Base-by-base conservation (phyloP, 1,140 invertebrate genomes). In the Akabosia matsudoensis region DNA sequence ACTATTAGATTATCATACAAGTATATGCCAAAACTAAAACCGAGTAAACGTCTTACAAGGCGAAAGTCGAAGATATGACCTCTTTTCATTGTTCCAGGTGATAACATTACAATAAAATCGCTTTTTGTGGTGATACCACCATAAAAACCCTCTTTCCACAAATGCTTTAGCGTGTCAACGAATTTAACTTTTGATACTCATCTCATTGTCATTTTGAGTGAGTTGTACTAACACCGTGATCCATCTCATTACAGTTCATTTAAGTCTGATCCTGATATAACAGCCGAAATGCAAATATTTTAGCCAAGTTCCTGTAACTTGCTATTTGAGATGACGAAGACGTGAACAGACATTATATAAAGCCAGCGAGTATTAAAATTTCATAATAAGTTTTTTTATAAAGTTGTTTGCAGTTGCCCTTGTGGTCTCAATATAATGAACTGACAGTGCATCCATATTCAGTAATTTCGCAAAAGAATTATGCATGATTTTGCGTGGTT, bases 221-320 rank as follows among this genome's bases (percentile, higher is more conserved):
- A 45, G 7, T 45, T 45, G 18, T 45, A 10, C 37, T 18, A 45
- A 7, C 7, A 45, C 37, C 7, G 18, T 45, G 37, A 18, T 10
- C 18, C 37, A 45, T 45, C 37, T 10, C 7, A 45, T 10, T 10
- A 45, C 37, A 18, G 37, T 45, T 45, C 7, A 56, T 24, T 56
- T 7, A 56, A 24, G 10, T 56, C 10, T 56, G 10, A 56, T 56
- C 54, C 14, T 56, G 10, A 13, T 56, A 56, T 22, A 3, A 56
- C 24, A n/a, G 7, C 24, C 14, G 14, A 56, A 10, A 16, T n/a
- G 24, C 14, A 24, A 24, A 3, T n/a, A 56, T 56, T 56, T 56
- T 56, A 56, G 4, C 18, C 37, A 22, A 56, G 54, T 56, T 56
- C 54, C 54, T 56, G 54, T 56, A 56, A 56, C 54, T 56, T 56